These are phyloP conservation scores for Anguilla megastoma DNA, from an alignment of 2,797 vertebrate species.

Conservation along the genomic window DNA sequence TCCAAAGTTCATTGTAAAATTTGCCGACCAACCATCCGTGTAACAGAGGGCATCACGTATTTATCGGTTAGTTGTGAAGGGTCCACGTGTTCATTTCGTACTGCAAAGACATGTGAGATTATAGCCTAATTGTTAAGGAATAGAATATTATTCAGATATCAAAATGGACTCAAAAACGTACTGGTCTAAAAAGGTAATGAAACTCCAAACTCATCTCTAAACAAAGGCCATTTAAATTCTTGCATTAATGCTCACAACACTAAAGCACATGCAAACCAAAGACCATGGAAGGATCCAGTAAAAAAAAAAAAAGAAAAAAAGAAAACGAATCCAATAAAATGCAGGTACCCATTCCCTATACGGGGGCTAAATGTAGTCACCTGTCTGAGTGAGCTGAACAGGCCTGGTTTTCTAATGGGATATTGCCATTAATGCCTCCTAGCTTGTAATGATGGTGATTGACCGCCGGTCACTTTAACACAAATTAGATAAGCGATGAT, in stretches of 20 bases:
- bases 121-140: too few species aligned
- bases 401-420: neutral
- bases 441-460: neutral
- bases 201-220: conserved; percentile 34
- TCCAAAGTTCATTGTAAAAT: too few species aligned
- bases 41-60: neutral
- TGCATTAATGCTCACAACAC: conserved; percentile 37
- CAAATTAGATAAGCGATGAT: neutral
- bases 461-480: conserved; percentile 5
- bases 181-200: conserved; percentile 21
- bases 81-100: neutral
- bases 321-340: neutral
- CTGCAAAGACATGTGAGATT: too few species aligned
- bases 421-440: neutral
- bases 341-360: neutral
- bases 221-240: conserved; percentile 38
- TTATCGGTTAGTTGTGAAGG: neutral
- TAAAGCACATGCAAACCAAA: conserved; percentile 24
- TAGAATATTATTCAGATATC: neutral
- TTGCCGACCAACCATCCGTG: too few species aligned
- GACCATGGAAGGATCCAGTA: neutral
- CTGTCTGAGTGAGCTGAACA: neutral
- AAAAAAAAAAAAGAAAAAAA: neutral
- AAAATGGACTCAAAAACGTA: conserved; percentile 11
- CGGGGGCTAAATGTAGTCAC: neutral